A percentile compares a stretch with the other conserved stretches of the same genome.
Conservation (phyloP, 2,797 vertebrate genomes). For the Neostethus bicornis region DNA sequence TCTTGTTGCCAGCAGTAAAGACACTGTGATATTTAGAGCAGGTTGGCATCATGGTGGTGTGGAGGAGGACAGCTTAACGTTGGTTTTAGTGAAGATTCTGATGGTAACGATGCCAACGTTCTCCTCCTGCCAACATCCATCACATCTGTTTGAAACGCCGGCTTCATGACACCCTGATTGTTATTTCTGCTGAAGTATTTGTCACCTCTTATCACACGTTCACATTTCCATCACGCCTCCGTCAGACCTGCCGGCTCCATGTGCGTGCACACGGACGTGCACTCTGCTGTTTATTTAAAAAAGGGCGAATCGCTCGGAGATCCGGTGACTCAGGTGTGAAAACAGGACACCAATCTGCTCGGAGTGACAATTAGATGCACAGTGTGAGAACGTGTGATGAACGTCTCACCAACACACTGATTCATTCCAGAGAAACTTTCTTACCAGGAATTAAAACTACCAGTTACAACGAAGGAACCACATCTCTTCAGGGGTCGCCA, state of each 20-base stretch:
- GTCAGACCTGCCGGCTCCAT: slow-evolving; percentile 38
- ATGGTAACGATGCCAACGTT: background rate
- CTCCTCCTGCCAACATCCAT: slow-evolving; percentile 15
- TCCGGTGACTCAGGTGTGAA: slow-evolving; percentile 42
- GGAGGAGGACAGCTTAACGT: slow-evolving; percentile 3
- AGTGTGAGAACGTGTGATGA: slow-evolving; percentile 32
- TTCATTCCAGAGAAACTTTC: too few relatives aligned
- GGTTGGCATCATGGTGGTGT: slow-evolving; percentile 8
- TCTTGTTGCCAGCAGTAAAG: too few relatives aligned
- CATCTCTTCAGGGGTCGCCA: too few relatives aligned
- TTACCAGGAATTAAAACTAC: too few relatives aligned
- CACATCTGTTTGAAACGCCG: slow-evolving; percentile 43
- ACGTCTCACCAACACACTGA: slow-evolving; percentile 17
- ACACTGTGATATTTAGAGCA: slow-evolving; percentile 11
- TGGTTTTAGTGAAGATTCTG: background rate
- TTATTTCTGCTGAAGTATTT: slow-evolving; percentile 63
- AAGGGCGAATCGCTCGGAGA: slow-evolving; percentile 14
- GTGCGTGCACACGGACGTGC: slow-evolving; percentile 2
- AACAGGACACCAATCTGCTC: slow-evolving; percentile 36
- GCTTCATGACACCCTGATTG: slow-evolving; percentile 36
- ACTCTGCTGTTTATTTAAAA: slow-evolving; percentile 2
- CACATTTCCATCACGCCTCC: slow-evolving; percentile 44
- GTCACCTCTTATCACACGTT: slow-evolving; percentile 54
- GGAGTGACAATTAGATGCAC: slow-evolving; percentile 54
- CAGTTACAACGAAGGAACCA: too few relatives aligned